These are phyloP conservation scores for Bothrops alternatus DNA, from an alignment of 2,797 vertebrate species.

Conservation along the genomic window DNA sequence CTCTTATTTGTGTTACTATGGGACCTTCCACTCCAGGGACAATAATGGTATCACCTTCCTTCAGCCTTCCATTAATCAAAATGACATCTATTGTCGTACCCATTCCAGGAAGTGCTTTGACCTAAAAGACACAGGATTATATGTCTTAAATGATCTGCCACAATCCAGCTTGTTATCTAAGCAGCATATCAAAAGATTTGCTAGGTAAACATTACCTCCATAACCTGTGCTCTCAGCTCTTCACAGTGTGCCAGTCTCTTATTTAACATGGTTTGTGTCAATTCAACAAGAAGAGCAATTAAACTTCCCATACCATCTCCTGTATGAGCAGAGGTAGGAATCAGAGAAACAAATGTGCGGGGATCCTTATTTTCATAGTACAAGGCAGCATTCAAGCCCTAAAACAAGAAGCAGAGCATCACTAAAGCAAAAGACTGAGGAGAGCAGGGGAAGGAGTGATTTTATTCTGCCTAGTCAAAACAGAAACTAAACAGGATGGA, in stretches of 20 bases:
- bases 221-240: conserved; percentile 94
- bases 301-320: conserved; percentile 98
- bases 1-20: conserved; percentile 96
- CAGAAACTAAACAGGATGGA: not conserved
- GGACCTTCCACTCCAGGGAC: conserved; percentile 97
- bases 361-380: conserved; percentile 97
- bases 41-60: conserved; percentile 93
- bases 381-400: conserved; percentile 94
- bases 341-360: conserved; percentile 91
- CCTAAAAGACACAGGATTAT: conserved; percentile 68
- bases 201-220: conserved; percentile 82
- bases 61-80: conserved; percentile 88
- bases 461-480: not conserved
- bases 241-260: conserved; percentile 90
- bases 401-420: conserved; percentile 44
- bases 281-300: conserved; percentile 90
- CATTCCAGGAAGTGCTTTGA: conserved; percentile 97
- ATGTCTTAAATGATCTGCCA: not conserved
- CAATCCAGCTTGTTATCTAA: not conserved
- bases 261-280: conserved; percentile 94
- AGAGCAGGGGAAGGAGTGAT: not conserved
- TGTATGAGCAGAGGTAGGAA: conserved; percentile 96
- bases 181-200: not conserved
- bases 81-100: conserved; percentile 98
- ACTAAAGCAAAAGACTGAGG: not conserved